phyloP scores from a whole-genome alignment of 2,797 vertebrate genomes.

The Amphiprion clarkii region DNA sequence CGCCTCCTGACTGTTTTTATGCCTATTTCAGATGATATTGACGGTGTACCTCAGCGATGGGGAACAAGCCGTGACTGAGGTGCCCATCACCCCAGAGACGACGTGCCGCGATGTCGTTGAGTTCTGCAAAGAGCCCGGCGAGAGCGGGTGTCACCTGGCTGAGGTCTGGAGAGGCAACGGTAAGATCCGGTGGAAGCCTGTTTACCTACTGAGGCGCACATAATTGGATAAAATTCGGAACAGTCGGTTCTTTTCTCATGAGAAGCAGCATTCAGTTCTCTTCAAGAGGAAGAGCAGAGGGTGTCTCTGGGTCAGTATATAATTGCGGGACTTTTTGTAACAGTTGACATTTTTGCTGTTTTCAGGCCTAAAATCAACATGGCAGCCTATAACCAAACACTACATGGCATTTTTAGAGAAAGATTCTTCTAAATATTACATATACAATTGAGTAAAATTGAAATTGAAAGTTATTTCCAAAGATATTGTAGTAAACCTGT shows the following conservation, averaged over 20 bases:
- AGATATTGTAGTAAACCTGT: no score
- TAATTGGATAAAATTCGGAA: not conserved
- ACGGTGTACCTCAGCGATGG: conserved; percentile 98
- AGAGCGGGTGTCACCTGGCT: conserved; percentile 96
- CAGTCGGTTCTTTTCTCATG: not conserved
- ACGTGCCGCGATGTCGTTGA: conserved; percentile 97
- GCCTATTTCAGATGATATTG: conserved; percentile 92
- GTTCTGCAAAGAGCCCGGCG: conserved; percentile 98
- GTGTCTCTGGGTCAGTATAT: not conserved
- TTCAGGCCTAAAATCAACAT: no score
- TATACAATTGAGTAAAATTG: no score
- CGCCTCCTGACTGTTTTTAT: not conserved
- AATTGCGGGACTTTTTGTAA: no score
- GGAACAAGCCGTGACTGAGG: conserved; percentile 95
- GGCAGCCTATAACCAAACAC: no score
- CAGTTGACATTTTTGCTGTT: no score
- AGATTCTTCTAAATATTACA: no score
- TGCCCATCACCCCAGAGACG: conserved; percentile 98
- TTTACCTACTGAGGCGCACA: not conserved
- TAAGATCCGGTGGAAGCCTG: conserved; percentile 68
- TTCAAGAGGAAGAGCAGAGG: not conserved
- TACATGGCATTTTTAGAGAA: no score
- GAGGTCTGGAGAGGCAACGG: conserved; percentile 98
- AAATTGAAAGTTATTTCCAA: no score
- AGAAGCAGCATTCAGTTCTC: not conserved